A percentile compares a stretch with the other conserved stretches of the same genome.
Evolutionary conservation across 2,797 vertebrate genomes (phyloP).

Genomic region (Manis crassicaudata): DNA sequence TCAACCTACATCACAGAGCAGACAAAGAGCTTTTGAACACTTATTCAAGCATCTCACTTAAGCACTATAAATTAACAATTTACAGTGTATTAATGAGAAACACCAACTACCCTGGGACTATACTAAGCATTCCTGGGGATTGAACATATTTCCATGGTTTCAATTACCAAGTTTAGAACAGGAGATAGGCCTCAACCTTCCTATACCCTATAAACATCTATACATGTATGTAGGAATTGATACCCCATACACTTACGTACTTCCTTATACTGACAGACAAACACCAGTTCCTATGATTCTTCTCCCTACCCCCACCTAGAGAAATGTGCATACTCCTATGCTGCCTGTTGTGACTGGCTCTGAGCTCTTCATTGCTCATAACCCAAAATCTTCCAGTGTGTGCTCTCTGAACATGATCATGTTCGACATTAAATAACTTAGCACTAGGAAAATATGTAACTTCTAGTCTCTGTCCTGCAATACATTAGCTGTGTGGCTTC

Average conservation of each 20-base stretch:
- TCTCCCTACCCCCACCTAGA: background rate
- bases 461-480: background rate
- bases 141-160: background rate
- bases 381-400: background rate
- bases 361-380: background rate
- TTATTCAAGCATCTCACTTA: background rate
- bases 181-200: background rate
- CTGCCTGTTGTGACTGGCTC: background rate
- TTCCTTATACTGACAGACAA: background rate
- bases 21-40: background rate
- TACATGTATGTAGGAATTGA: background rate
- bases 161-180: background rate
- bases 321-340: background rate
- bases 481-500: background rate
- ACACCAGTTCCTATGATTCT: background rate
- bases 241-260: accelerated
- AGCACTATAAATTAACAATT: background rate
- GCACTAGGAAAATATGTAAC: background rate
- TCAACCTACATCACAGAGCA: constrained; percentile 87
- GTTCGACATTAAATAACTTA: background rate
- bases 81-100: background rate
- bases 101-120: background rate
- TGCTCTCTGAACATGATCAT: background rate
- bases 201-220: background rate
- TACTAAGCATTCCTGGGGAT: background rate